Percentiles rank a stretch among this genome's conserved stretches.
phyloP scores from a whole-genome alignment of 2,113 vertebrate species.

The Athene noctua region DNA sequence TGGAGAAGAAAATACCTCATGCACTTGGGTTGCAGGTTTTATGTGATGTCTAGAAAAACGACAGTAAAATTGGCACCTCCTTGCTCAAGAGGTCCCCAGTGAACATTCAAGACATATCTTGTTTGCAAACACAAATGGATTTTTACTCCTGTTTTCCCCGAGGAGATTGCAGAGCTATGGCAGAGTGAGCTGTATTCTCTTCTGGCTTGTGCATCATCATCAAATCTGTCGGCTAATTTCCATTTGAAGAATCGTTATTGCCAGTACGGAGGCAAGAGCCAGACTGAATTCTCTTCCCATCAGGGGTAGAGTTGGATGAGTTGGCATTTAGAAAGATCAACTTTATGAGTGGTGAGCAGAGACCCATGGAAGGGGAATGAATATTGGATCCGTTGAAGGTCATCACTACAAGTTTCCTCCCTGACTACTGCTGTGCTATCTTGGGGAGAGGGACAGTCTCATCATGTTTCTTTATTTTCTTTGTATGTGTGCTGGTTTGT shows the following conservation, averaged over 20 bases:
- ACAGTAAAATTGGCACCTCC: slow-evolving; percentile 61
- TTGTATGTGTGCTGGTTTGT: background rate
- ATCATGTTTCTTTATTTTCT: background rate
- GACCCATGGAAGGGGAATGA: background rate
- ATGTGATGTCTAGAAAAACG: slow-evolving; percentile 42
- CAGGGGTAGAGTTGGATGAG: slow-evolving; percentile 5
- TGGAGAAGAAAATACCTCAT: slow-evolving; percentile 43
- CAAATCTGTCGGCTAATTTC: slow-evolving; percentile 69
- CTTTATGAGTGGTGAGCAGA: slow-evolving; percentile 6
- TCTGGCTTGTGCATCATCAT: slow-evolving; percentile 67
- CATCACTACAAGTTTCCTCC: background rate
- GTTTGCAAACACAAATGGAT: slow-evolving; percentile 70
- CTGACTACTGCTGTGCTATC: background rate
- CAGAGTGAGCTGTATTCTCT: slow-evolving; percentile 51
- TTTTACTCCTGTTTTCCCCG: slow-evolving; percentile 65
- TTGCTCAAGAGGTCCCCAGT: slow-evolving; percentile 59
- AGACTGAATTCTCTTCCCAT: background rate
- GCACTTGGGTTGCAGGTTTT: slow-evolving; percentile 41
- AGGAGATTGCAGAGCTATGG: slow-evolving; percentile 51
- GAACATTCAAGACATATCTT: slow-evolving; percentile 67
- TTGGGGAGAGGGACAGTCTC: background rate
- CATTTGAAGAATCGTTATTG: slow-evolving; percentile 56
- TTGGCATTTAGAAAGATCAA: slow-evolving; percentile 35
- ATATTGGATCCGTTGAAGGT: background rate
- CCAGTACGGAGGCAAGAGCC: slow-evolving; percentile 40